Base-by-base conservation (phyloP, 2,888 invertebrate species). In the Caenorhabditis auriculariae region DNA sequence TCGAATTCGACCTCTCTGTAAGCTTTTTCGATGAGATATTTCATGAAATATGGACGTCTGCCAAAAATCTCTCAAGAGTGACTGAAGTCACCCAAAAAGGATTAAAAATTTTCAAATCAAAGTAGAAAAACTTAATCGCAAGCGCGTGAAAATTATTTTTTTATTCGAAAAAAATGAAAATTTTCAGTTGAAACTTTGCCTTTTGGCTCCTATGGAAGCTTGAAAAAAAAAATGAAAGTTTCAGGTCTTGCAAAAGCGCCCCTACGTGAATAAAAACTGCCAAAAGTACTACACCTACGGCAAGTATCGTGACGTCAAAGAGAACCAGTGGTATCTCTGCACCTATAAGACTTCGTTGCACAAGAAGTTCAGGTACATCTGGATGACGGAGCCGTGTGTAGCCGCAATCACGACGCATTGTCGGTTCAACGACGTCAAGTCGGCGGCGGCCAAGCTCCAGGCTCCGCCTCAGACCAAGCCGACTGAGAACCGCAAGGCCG, bases 371-470 rank as follows among this genome's bases (percentile, higher is more conserved):
- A 58, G 64, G 76, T 77, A 65, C 54, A 59, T 78, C 49, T 78
- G 78, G 79, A 60, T 77, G 62, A 72, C 77, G 2, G 74, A 73
- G 49, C 77, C 79, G 21, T 79, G 79, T 38, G 64, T 68, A 6
- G 76, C 77, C 23, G 66, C 66, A 27, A 61, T 79, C 39, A 75
- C 79, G 17, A 79, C 79, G 0, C 78, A 77, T 50, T 79, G 79
- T 54, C 74, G 78, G 21, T 79, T 77, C 67, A 75, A 78, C 43
- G 79, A 79, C 58, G 71, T 77, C n/a, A n/a, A n/a, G n/a, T n/a
- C n/a, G n/a, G n/a, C n/a, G n/a, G n/a, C n/a, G n/a, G n/a, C n/a
- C n/a, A n/a, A n/a, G n/a, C n/a, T n/a, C n/a, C n/a, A n/a, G n/a
- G n/a, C n/a, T n/a, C n/a, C n/a, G n/a, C n/a, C n/a, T n/a, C n/a